A percentile compares a stretch with the other conserved stretches of the same genome.
Conservation (phyloP, 1,140 invertebrate genomes). For the Bilobella aurantiaca region DNA sequence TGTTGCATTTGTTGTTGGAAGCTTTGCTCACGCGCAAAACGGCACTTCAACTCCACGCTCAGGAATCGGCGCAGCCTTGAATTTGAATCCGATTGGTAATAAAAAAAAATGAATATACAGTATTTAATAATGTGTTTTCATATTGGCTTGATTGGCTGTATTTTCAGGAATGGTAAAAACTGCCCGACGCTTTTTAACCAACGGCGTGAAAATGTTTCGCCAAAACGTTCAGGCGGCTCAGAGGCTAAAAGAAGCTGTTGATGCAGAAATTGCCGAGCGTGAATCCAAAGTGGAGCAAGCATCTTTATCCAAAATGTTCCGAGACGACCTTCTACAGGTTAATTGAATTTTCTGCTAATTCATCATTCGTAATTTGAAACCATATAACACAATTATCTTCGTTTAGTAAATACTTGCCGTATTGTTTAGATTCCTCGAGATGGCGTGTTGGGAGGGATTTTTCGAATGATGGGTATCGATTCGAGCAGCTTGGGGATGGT, state of each 20-base stretch:
- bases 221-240: conserved; percentile 30
- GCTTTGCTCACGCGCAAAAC: too few species aligned
- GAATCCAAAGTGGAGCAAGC: background rate
- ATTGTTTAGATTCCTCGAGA: conserved; percentile 24
- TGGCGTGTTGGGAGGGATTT: conserved; percentile 54
- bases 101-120: too few species aligned
- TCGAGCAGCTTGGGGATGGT: conserved; percentile 61
- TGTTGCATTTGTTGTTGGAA: too few species aligned
- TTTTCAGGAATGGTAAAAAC: conserved; percentile 20
- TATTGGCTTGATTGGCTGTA: background rate
- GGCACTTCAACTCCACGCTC: too few species aligned
- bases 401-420: background rate
- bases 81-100: too few species aligned
- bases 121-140: background rate
- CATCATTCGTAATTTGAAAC: too few species aligned
- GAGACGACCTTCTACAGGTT: too few species aligned
- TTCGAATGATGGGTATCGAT: conserved; percentile 61
- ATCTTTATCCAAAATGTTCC: background rate
- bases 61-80: too few species aligned
- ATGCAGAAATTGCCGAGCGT: conserved; percentile 21
- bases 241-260: conserved; percentile 28
- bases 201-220: conserved; percentile 23
- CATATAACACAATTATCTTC: too few species aligned
- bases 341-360: too few species aligned
- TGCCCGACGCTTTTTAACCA: conserved; percentile 22